Conservation (phyloP, 1,140 invertebrate species). For the Leptinotarsa defecta region DNA sequence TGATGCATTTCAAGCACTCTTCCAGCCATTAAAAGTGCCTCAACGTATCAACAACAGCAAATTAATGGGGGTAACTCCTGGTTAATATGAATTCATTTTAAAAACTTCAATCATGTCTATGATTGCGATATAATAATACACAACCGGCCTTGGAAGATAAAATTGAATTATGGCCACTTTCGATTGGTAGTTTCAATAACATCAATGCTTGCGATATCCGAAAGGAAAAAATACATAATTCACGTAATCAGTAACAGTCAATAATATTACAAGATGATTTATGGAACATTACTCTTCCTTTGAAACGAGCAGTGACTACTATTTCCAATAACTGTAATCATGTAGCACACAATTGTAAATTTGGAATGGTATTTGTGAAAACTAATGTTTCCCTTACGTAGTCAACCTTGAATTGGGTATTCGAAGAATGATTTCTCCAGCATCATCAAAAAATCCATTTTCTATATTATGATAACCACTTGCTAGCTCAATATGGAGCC, state of each 20-base stretch:
- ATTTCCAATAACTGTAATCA: no score
- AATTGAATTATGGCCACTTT: not conserved
- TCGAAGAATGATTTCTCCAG: no score
- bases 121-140: no score
- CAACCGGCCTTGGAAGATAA: not conserved
- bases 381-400: no score
- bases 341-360: no score
- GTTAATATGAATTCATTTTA: not conserved
- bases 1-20: slow-evolving; percentile 1
- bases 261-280: not conserved
- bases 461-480: no score
- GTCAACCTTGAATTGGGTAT: no score
- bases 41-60: not conserved
- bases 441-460: no score
- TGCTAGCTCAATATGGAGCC: no score
- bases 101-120: not conserved
- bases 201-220: not conserved
- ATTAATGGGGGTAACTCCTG: not conserved
- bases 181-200: not conserved
- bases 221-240: not conserved
- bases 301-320: no score
- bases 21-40: not conserved
- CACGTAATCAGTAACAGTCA: not conserved
- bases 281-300: not conserved
- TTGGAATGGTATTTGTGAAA: no score